A percentile compares a stretch with the other conserved stretches of the same genome.
Conservation (phyloP, 2,888 invertebrate genomes). For the Chalcis sispes region DNA sequence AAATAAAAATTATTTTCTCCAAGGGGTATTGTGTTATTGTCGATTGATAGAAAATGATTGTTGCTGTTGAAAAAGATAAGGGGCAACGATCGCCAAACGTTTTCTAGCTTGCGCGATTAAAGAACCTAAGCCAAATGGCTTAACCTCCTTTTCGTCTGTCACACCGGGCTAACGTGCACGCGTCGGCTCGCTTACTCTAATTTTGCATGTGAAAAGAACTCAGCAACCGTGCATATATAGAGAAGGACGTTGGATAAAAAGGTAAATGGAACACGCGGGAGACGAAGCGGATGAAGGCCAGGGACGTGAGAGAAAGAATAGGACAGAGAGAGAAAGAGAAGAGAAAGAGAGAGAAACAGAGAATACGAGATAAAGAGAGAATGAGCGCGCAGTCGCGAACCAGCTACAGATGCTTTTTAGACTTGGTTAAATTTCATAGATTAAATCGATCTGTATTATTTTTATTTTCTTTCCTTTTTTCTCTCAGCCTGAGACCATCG, state of each 20-base stretch:
- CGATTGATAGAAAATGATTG: too few relatives aligned
- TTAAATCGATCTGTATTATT: too few relatives aligned
- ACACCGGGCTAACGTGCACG: too few relatives aligned
- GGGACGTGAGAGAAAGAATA: neutral
- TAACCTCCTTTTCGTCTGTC: conserved; percentile 43
- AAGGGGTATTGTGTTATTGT: too few relatives aligned
- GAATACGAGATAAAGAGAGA: neutral
- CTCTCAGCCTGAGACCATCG: neutral
- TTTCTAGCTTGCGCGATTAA: too few relatives aligned
- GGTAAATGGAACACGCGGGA: conserved; percentile 28
- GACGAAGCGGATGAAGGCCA: conserved; percentile 27
- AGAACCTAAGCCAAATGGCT: too few relatives aligned
- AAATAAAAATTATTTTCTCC: too few relatives aligned
- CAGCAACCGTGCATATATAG: neutral
- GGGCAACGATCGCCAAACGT: too few relatives aligned
- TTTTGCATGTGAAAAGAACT: neutral
- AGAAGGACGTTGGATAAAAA: conserved; percentile 18
- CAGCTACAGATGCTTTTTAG: conserved; percentile 22
- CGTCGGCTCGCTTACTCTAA: too few relatives aligned
- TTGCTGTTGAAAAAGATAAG: too few relatives aligned
- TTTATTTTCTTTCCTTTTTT: neutral
- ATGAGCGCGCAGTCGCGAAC: conserved; percentile 34
- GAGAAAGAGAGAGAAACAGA: conserved; percentile 8
- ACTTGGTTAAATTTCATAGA: too few relatives aligned
- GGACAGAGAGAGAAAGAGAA: conserved; percentile 6